A percentile compares a stretch with the other conserved stretches of the same genome.
phyloP scores from a whole-genome alignment of 1,140 invertebrate genomes.

The Brachionus angularis region DNA sequence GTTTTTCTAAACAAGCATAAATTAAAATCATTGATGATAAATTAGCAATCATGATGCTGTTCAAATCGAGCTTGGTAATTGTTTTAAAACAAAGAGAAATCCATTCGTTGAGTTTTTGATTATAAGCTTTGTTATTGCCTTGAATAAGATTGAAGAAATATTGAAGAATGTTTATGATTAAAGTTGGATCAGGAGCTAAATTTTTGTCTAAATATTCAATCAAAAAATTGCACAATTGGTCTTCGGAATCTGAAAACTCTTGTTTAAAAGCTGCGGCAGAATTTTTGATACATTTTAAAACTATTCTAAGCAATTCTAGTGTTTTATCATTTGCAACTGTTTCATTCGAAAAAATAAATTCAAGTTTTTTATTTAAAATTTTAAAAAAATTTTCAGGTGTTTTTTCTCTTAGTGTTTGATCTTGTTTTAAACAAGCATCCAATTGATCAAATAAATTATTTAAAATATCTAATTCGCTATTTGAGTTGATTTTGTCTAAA shows the following conservation, averaged over 20 bases:
- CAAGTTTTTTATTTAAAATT: background rate
- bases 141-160: slow-evolving; percentile 17
- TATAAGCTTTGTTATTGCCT: background rate
- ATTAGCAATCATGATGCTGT: background rate
- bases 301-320: background rate
- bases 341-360: background rate
- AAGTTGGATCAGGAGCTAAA: background rate
- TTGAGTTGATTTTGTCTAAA: too few species aligned
- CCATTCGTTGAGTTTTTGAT: background rate
- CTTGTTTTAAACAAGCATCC: too few species aligned
- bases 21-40: slow-evolving; percentile 16
- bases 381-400: background rate
- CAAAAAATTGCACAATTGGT: background rate
- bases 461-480: too few species aligned
- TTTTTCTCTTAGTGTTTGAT: too few species aligned
- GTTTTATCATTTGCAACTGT: background rate
- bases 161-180: background rate
- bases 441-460: too few species aligned
- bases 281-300: slow-evolving; percentile 33
- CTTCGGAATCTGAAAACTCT: background rate
- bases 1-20: background rate
- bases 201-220: background rate
- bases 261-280: slow-evolving; percentile 1
- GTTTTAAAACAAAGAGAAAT: background rate
- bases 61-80: background rate